Evolutionary conservation across 2,113 vertebrate species (phyloP).

Genomic region (Chlorodrepanis virens): DNA sequence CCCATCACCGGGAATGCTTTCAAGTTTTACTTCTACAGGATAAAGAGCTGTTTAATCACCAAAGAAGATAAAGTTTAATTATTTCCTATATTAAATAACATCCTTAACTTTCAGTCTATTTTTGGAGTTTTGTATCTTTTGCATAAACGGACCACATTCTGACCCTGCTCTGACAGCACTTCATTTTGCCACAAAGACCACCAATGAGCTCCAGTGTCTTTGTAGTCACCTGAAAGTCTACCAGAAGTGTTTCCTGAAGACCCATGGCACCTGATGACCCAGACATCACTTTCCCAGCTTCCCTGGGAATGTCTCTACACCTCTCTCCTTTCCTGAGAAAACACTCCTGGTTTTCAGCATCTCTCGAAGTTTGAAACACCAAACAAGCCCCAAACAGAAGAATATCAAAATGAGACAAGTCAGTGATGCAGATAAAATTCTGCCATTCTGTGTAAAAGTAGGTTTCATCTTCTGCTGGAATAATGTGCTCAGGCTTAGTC

Average conservation of each 20-base stretch:
- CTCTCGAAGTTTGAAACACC: background rate
- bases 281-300: background rate
- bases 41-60: conserved; percentile 32
- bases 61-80: conserved; percentile 52
- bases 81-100: conserved; percentile 28
- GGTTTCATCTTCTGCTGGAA: conserved; percentile 4
- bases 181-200: background rate
- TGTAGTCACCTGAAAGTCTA: background rate
- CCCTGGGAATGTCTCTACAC: background rate
- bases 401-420: background rate
- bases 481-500: conserved; percentile 8
- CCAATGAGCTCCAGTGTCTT: background rate
- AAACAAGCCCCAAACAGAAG: background rate
- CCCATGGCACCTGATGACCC: background rate
- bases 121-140: background rate
- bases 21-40: conserved; percentile 19
- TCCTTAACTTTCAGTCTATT: background rate
- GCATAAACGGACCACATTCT: background rate
- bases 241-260: background rate
- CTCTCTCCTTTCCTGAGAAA: background rate
- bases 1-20: conserved; percentile 15
- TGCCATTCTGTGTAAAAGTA: background rate
- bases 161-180: background rate
- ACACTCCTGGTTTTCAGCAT: background rate
- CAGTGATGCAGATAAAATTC: background rate